Conservation (phyloP, 2,113 vertebrate genomes). For the Jacana jacana region DNA sequence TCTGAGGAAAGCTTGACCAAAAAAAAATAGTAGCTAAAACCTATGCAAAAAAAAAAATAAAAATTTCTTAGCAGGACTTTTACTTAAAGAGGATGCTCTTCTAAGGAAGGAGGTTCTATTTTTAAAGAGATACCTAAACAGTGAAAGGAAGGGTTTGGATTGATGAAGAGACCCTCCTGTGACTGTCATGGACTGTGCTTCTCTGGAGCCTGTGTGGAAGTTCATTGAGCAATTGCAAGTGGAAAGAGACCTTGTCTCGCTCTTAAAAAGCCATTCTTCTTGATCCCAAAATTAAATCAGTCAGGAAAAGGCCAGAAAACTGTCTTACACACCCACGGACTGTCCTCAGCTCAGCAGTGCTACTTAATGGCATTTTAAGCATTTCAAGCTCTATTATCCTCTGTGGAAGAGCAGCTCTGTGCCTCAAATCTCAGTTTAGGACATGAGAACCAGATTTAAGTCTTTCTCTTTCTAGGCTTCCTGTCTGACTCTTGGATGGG, state of each 20-base stretch:
- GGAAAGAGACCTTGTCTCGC: constrained; percentile 17
- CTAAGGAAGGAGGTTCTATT: not conserved
- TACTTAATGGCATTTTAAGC: constrained; percentile 50
- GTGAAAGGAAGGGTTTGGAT: not conserved
- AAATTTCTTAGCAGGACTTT: not conserved
- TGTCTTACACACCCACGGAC: not conserved
- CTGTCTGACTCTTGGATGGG: constrained; percentile 1
- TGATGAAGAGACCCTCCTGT: not conserved
- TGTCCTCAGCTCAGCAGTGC: constrained; percentile 26
- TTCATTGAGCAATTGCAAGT: not conserved
- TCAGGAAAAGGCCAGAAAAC: constrained; percentile 17
- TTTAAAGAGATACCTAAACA: not conserved
- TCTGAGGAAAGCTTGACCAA: not conserved
- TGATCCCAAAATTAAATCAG: constrained; percentile 20
- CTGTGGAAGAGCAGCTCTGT: constrained; percentile 11
- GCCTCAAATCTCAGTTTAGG: constrained; percentile 36
- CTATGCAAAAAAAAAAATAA: not conserved
- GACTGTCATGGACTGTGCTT: not conserved
- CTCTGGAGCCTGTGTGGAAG: not conserved
- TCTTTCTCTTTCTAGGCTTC: constrained; percentile 9
- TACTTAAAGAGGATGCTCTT: not conserved
- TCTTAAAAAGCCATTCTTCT: constrained; percentile 35
- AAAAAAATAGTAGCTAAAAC: not conserved
- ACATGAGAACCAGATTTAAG: constrained; percentile 38
- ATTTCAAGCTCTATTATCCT: constrained; percentile 27